These are phyloP conservation scores for Squalus acanthias DNA, from an alignment of 2,797 vertebrate genomes.

Conservation along the genomic window DNA sequence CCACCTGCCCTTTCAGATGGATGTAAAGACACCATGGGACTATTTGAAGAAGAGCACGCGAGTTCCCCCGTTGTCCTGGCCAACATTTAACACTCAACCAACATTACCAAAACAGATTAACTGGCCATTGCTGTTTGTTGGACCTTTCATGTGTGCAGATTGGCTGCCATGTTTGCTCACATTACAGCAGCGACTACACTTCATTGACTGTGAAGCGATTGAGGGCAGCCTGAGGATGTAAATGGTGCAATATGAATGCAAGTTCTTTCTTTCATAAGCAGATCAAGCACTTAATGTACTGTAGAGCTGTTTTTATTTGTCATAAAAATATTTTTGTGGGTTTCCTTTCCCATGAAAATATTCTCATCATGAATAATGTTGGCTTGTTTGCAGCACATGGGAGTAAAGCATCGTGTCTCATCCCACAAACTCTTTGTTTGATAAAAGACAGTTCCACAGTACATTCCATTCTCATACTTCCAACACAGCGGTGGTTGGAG, in stretches of 20 bases:
- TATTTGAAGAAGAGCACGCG: not conserved
- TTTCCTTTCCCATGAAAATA: not conserved
- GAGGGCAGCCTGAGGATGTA: not conserved
- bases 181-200: not conserved
- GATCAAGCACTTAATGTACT: not conserved
- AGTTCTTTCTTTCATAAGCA: not conserved
- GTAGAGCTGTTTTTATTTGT: not conserved
- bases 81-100: not conserved
- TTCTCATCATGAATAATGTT: not conserved
- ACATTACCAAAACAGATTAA: not conserved
- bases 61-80: no score
- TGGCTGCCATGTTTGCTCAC: not conserved
- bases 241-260: not conserved
- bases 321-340: not conserved
- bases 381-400: not conserved
- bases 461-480: not conserved
- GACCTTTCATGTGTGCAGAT: not conserved
- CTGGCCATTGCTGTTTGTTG: not conserved
- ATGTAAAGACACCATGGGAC: not conserved
- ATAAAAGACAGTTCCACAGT: not conserved
- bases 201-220: not conserved
- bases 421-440: not conserved
- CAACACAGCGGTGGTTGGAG: not conserved
- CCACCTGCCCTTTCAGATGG: not conserved
- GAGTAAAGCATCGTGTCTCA: not conserved